These are phyloP conservation scores for Microtus ochrogaster DNA, from an alignment of 2,113 vertebrate genomes.

Conservation along the genomic window DNA sequence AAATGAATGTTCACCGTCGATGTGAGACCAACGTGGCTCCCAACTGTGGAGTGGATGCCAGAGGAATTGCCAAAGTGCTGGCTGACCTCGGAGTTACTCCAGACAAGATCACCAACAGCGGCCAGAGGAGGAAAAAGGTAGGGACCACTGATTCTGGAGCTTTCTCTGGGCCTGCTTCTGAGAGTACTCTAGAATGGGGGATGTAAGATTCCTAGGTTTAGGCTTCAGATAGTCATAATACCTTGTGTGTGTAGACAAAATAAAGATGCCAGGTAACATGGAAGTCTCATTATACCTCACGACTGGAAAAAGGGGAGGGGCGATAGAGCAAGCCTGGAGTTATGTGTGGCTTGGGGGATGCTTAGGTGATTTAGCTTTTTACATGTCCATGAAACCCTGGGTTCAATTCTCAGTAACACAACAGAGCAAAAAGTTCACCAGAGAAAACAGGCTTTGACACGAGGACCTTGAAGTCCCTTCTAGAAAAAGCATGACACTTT, in stretches of 20 bases:
- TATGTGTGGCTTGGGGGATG: background rate
- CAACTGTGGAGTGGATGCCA: constrained; percentile 97
- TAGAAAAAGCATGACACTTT: background rate
- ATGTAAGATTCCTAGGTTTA: background rate
- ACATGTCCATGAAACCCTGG: too few relatives aligned
- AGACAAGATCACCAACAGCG: constrained; percentile 97
- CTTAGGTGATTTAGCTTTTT: background rate
- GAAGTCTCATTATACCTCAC: background rate
- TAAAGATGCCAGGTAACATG: background rate
- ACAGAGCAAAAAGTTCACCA: background rate
- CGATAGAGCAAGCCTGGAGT: background rate
- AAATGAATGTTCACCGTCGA: constrained; percentile 99
- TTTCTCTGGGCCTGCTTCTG: background rate
- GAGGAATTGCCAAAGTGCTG: constrained; percentile 97
- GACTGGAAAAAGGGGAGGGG: background rate
- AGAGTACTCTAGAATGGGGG: background rate
- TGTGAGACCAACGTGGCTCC: constrained; percentile 98
- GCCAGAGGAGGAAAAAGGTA: constrained; percentile 98
- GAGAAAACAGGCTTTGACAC: background rate
- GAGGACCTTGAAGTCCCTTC: constrained; percentile 35
- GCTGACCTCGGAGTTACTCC: constrained; percentile 98
- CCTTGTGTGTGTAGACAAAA: background rate
- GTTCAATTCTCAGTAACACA: background rate
- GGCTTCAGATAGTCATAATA: background rate
- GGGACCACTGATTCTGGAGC: background rate